Base-by-base conservation (phyloP, 2,797 vertebrate species). In the Sylvilagus floridanus region DNA sequence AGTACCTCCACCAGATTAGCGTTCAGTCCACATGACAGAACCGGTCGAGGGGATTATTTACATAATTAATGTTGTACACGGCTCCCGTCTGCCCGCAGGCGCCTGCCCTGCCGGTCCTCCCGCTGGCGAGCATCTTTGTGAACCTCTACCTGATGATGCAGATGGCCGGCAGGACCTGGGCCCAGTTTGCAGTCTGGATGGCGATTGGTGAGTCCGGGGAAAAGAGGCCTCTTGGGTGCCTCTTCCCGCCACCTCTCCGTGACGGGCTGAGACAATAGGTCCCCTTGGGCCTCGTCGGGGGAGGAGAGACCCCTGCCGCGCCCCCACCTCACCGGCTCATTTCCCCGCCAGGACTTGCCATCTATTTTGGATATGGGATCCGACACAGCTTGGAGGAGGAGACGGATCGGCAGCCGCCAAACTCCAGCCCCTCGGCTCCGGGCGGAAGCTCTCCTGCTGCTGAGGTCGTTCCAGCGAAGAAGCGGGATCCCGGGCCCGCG, bases 61-160 rank as follows among this genome's bases (percentile, higher is more conserved):
- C 42, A 42, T 42, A 42, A 42, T 9, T 42, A 42, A 9, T 8
- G 8, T 42, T 9, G 7, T 42, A 9, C 42, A 57, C 13, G 14
- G 54, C 19, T 57, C 54, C 54, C 12, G 63, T 4, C 22, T 95
- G 52, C 77, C 11, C 17, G 0, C 94, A 99, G 99, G 99, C 99
- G 16, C 99, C 99, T 22, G 98, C 98, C 37, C 97, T 99, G 37
- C 99, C 99, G 0, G 94, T 99, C 92, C 97, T 99, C 85, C 99
- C 99, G 0, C 94, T 99, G 57, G 96, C 99, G 94, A 99, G 99
- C 95, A 98, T 99, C 85, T 99, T 99, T 0, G 94, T 99, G 91
- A 99, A 99, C 91, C 95, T 99, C 96, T 99, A 99, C 98, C 98
- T 99, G 96, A 99, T 99, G 99, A 99, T 99, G 98, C 99, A 99